Conservation (phyloP, 2,888 invertebrate species). For the Cataglyphis albicans region DNA sequence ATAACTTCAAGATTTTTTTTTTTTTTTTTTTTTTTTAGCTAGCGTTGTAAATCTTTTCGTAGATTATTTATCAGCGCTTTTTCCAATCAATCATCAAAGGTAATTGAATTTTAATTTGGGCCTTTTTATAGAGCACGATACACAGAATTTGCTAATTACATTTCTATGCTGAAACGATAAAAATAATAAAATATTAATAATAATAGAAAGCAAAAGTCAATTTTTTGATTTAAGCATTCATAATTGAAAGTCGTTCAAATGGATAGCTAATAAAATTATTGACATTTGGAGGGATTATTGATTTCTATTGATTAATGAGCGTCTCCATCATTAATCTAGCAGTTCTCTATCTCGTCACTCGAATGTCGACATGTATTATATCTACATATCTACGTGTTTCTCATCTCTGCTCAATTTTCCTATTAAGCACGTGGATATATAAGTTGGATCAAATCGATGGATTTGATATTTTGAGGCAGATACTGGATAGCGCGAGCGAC, state of each 20-base stretch:
- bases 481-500: constrained; percentile 49
- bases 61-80: background rate
- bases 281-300: background rate
- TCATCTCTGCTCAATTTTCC: background rate
- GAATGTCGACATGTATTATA: background rate
- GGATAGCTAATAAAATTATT: background rate
- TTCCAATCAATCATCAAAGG: background rate
- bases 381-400: constrained; percentile 3
- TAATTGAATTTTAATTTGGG: background rate
- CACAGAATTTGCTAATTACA: background rate
- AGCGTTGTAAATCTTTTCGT: background rate
- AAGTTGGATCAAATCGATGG: constrained; percentile 20
- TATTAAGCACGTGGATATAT: constrained; percentile 7
- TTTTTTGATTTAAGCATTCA: background rate
- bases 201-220: background rate
- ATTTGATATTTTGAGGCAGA: constrained; percentile 50
- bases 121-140: background rate
- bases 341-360: background rate
- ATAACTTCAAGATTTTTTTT: constrained; percentile 17
- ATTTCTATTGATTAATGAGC: background rate
- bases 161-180: background rate
- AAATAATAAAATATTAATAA: background rate
- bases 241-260: background rate
- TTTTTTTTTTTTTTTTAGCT: constrained; percentile 2
- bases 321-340: background rate